phyloP scores from a whole-genome alignment of 2,113 vertebrate genomes.

The Eretmochelys imbricata region DNA sequence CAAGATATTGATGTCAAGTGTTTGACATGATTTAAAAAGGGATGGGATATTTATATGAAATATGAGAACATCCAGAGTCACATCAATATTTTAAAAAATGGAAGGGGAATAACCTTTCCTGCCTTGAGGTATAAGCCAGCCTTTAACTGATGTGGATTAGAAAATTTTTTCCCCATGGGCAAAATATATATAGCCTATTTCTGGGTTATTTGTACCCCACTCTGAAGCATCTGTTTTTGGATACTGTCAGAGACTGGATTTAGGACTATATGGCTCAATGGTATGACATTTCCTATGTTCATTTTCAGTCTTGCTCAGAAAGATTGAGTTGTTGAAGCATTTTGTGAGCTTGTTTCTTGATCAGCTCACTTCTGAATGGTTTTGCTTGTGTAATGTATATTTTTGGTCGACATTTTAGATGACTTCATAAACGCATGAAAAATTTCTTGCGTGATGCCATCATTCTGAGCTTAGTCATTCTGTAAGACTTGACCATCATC shows the following conservation, averaged over 20 bases:
- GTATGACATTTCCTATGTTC: neutral
- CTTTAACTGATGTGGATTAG: neutral
- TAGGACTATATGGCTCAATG: neutral
- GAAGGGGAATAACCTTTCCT: neutral
- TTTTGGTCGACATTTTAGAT: neutral
- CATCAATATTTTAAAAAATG: neutral
- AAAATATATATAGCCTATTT: neutral
- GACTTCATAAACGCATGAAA: neutral
- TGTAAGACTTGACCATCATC: neutral
- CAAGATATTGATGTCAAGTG: neutral
- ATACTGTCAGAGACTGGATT: neutral
- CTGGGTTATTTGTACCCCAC: neutral
- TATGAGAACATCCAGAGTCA: neutral
- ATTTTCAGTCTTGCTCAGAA: neutral
- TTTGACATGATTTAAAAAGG: neutral
- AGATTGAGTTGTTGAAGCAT: conserved; percentile 19
- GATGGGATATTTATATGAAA: neutral
- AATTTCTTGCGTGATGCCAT: neutral
- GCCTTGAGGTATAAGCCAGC: neutral
- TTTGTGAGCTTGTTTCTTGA: neutral
- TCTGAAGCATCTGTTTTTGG: neutral
- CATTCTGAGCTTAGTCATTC: neutral
- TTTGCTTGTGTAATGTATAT: neutral
- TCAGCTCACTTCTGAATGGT: neutral
- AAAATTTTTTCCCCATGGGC: neutral